Evolutionary conservation across 2,113 vertebrate genomes (phyloP).

Genomic region (Limnothrissa miodon): DNA sequence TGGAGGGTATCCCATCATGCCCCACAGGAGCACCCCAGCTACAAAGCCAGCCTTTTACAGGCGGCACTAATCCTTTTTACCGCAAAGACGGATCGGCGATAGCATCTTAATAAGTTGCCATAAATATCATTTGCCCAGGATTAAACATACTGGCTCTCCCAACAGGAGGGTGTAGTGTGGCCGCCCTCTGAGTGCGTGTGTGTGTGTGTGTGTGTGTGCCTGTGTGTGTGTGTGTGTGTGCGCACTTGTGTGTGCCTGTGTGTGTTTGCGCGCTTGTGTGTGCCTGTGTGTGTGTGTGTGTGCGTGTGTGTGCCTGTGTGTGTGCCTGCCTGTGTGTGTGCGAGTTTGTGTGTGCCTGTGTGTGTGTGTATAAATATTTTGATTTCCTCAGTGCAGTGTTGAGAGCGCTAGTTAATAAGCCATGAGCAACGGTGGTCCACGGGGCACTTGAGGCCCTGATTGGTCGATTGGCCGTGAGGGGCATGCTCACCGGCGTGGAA

Average conservation of each 20-base stretch:
- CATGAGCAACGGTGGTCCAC: constrained; percentile 41
- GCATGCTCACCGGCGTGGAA: constrained; percentile 56
- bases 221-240: constrained; percentile 30
- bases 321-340: constrained; percentile 27
- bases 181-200: not conserved
- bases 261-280: no score
- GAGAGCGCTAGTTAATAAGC: constrained; percentile 53
- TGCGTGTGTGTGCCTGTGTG: constrained; percentile 28
- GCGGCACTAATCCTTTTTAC: constrained; percentile 67
- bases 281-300: constrained; percentile 28
- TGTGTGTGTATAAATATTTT: constrained; percentile 60
- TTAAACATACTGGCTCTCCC: constrained; percentile 59
- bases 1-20: constrained; percentile 12
- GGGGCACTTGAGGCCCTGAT: constrained; percentile 28
- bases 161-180: constrained; percentile 50
- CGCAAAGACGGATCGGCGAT: constrained; percentile 65
- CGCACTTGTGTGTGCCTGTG: no score
- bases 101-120: constrained; percentile 72
- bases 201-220: constrained; percentile 13
- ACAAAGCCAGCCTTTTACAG: constrained; percentile 68
- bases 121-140: constrained; percentile 66
- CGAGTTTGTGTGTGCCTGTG: constrained; percentile 24
- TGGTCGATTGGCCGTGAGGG: constrained; percentile 43
- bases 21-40: constrained; percentile 54
- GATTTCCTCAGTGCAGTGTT: constrained; percentile 54